phyloP scores from a whole-genome alignment of 2,888 invertebrate genomes.

The Acanthosepion esculentum region DNA sequence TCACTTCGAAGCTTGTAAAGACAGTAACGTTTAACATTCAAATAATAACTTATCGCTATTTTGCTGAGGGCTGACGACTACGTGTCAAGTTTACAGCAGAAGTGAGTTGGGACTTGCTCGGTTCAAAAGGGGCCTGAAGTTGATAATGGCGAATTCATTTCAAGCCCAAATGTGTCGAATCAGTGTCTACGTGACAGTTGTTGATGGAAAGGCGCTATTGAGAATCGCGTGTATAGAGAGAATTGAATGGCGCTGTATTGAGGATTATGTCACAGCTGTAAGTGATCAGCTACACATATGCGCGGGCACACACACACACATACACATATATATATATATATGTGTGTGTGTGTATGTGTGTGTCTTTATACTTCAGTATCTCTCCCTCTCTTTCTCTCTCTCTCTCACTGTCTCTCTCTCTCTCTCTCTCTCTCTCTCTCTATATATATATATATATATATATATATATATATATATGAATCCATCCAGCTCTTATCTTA shows the following conservation, averaged over 20 bases:
- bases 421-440: too few relatives aligned
- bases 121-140: neutral
- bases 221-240: neutral
- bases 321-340: neutral
- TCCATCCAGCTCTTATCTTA: too few relatives aligned
- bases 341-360: too few relatives aligned
- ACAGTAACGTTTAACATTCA: neutral
- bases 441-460: too few relatives aligned
- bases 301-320: neutral
- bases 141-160: neutral
- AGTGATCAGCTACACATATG: neutral
- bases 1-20: neutral
- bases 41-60: neutral
- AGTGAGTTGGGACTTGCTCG: neutral
- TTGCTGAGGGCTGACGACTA: neutral
- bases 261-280: neutral
- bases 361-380: too few relatives aligned
- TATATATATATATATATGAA: too few relatives aligned
- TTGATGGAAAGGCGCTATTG: neutral
- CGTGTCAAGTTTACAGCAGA: neutral
- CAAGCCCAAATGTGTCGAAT: neutral
- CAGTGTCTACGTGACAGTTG: neutral
- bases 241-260: neutral
- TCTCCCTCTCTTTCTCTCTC: too few relatives aligned
- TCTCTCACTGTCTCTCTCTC: too few relatives aligned